Conservation (phyloP, 2,797 vertebrate genomes). For the Steatocranus sp. region DNA sequence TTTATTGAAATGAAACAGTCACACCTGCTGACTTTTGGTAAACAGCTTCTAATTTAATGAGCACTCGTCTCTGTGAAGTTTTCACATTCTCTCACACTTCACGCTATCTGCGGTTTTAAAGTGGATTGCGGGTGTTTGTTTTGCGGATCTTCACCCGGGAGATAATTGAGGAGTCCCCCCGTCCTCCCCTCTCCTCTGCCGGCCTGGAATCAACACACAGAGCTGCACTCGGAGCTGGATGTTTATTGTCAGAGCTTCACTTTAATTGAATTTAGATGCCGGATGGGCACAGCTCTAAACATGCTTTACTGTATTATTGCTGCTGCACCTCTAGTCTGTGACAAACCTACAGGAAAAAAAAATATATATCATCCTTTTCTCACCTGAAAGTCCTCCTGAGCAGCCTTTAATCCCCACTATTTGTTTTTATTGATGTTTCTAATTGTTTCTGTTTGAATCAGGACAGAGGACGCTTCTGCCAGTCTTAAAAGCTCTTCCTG, state of each 20-base stretch:
- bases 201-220: slow-evolving; percentile 13
- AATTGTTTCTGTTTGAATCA: background rate
- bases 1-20: background rate
- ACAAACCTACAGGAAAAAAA: background rate
- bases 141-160: slow-evolving; percentile 1
- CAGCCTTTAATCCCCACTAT: background rate
- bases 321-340: background rate
- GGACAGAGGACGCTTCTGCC: background rate
- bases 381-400: background rate
- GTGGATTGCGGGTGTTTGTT: slow-evolving; percentile 25
- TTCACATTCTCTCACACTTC: background rate
- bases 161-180: background rate
- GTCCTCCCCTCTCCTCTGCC: background rate
- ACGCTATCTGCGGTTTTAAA: background rate
- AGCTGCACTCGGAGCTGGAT: background rate
- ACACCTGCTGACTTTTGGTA: background rate
- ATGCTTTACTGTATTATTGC: background rate
- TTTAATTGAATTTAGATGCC: background rate
- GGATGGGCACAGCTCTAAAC: background rate
- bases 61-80: background rate
- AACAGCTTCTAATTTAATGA: slow-evolving; percentile 37
- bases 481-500: background rate
- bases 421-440: background rate
- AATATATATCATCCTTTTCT: background rate
- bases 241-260: slow-evolving; percentile 22